Evolutionary conservation across 1,140 invertebrate genomes (phyloP).

Genomic region (Odontomachus brunneus): DNA sequence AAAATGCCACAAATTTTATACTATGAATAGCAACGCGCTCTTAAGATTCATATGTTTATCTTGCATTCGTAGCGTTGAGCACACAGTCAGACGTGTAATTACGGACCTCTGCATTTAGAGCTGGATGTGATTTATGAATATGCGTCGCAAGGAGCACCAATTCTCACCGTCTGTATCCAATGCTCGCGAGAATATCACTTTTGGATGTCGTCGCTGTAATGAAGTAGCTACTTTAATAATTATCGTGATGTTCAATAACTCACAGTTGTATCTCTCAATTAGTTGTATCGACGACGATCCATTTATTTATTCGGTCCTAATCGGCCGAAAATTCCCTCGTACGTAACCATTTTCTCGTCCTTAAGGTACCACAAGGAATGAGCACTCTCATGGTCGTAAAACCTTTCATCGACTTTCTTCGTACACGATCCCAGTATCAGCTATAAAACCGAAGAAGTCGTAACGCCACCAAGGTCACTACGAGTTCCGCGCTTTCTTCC

Average conservation of each 20-base stretch:
- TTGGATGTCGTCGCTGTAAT: background rate
- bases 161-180: background rate
- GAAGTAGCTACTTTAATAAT: background rate
- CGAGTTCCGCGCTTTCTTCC: slow-evolving; percentile 68
- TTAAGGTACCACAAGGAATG: slow-evolving; percentile 36
- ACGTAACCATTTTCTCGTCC: slow-evolving; percentile 45
- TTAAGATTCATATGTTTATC: no score
- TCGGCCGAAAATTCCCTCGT: slow-evolving; percentile 45
- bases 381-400: slow-evolving; percentile 71
- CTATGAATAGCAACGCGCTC: no score
- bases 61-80: no score
- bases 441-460: slow-evolving; percentile 67
- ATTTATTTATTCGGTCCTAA: background rate
- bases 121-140: background rate
- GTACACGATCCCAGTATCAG: slow-evolving; percentile 60
- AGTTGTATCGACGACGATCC: background rate
- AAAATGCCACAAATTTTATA: no score
- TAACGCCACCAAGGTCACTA: slow-evolving; percentile 66
- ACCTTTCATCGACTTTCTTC: slow-evolving; percentile 64
- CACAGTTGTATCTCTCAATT: background rate
- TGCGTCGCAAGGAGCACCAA: background rate
- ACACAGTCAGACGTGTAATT: background rate
- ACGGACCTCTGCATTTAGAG: background rate
- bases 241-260: background rate
- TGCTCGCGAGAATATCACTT: background rate